Evolutionary conservation across 1,140 invertebrate species (phyloP).

Genomic region (Drosophila malerkotliana): DNA sequence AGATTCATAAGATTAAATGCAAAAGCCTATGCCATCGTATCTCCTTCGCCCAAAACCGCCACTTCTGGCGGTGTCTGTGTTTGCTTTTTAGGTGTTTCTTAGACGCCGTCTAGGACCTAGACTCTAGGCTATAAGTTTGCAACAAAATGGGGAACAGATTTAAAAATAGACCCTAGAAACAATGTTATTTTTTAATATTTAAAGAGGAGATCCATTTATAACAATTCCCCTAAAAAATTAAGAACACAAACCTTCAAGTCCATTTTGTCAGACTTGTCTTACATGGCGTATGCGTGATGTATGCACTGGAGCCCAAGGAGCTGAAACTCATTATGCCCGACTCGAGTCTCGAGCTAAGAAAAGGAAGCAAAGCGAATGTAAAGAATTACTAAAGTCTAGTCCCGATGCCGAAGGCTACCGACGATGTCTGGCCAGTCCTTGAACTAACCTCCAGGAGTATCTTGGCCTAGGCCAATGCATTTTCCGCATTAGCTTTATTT

Average conservation of each 20-base stretch:
- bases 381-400: conserved; percentile 30
- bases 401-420: conserved; percentile 36
- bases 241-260: background rate
- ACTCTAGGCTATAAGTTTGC: background rate
- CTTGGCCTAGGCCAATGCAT: conserved; percentile 28
- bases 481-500: conserved; percentile 20
- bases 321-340: conserved; percentile 43
- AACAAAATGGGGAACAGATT: no score
- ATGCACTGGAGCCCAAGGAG: conserved; percentile 10
- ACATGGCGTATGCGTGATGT: conserved; percentile 59
- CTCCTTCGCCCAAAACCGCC: conserved; percentile 1
- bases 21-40: conserved; percentile 27
- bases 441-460: conserved; percentile 39
- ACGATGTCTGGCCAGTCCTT: conserved; percentile 40
- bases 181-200: no score
- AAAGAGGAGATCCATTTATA: background rate
- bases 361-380: conserved; percentile 7
- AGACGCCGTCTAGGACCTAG: background rate
- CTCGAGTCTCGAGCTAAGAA: conserved; percentile 16
- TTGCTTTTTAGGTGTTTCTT: background rate
- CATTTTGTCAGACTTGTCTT: background rate
- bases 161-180: no score
- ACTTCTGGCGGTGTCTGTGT: background rate
- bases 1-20: conserved; percentile 74
- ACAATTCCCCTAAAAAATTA: background rate